Evolutionary conservation across 2,888 invertebrate species (phyloP), one percentile per base, ranked within the genome.

Genomic region (Watsonalla binaria): DNA sequence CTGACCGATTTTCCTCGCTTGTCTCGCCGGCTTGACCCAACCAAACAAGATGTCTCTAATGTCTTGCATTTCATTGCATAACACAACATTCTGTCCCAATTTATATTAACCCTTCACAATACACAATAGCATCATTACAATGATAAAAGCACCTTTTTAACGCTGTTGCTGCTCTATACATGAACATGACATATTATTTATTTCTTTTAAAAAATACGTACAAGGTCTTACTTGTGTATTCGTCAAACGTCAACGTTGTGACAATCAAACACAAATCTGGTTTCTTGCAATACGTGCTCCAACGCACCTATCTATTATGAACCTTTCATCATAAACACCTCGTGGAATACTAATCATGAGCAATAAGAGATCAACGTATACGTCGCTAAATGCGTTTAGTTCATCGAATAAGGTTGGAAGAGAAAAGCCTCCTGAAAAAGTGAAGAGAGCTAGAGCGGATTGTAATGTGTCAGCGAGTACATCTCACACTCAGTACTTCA

Each of bases 1-100:
- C 72, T 82, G 81, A 79, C 83, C 83, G 82, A 83, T 84, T 82
- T 73, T 78, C 66, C 59, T 71, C 79, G 78, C 67, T 57, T 51
- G 55, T 61, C 58, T 60, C 61, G 54, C 57, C 54, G 52, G 47
- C 14, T 45, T 47, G 58, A 56, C 60, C 53, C 62, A 57, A 61
- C 63, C 60, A 59, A 63, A 65, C 59, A 67, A 61, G 53, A 66
- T 65, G 69, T 76, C 68, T 66, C 70, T 66, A 59, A 52, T 60
- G 54, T 55, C 66, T 62, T 57, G 59, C 60, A 65, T 65, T 61
- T 56, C 54, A 57, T 73, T 73, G 65, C 64, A 63, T 70, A 69
- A 73, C 56, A 47, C 57, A 58, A 33, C 4, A 45, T 42, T 51
- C 45, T 46, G 34, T 51, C 46, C 51, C 51, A 46, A 14, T 51